These are phyloP conservation scores for Suillia variegata DNA, from an alignment of 2,888 invertebrate species.

Conservation along the genomic window DNA sequence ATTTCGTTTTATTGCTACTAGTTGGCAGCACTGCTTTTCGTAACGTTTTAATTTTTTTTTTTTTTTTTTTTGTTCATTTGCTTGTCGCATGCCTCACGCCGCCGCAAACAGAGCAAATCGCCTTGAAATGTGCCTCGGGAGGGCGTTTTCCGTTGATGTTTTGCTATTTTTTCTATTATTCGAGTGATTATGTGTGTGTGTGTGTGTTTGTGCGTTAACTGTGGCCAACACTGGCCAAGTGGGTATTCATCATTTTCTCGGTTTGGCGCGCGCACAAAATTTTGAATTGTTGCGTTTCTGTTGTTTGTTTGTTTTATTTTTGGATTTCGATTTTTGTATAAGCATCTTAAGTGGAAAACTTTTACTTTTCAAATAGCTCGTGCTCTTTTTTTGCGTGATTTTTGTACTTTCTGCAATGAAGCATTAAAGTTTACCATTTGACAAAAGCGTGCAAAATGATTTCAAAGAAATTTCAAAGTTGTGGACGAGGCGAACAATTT, in stretches of 20 bases:
- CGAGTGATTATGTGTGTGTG: background rate
- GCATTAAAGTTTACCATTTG: conserved; percentile 9
- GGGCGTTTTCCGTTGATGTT: background rate
- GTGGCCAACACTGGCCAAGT: background rate
- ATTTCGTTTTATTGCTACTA: background rate
- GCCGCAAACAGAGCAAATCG: background rate
- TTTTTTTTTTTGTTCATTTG: no score
- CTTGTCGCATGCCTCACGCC: no score
- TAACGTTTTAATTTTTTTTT: no score
- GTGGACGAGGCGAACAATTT: background rate
- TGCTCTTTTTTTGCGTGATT: background rate
- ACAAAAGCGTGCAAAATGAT: no score
- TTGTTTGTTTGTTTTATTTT: no score
- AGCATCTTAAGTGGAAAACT: conserved; percentile 49
- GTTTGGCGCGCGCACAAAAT: background rate
- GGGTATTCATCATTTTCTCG: background rate
- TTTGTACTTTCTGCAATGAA: conserved; percentile 3
- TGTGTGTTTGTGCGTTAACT: background rate
- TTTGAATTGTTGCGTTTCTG: no score
- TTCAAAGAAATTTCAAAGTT: background rate
- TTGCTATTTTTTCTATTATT: background rate
- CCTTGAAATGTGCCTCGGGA: background rate
- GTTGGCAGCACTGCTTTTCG: no score
- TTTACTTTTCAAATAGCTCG: conserved; percentile 28
- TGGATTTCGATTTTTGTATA: no score